phyloP scores from a whole-genome alignment of 2,113 vertebrate genomes.

The Indri indri region DNA sequence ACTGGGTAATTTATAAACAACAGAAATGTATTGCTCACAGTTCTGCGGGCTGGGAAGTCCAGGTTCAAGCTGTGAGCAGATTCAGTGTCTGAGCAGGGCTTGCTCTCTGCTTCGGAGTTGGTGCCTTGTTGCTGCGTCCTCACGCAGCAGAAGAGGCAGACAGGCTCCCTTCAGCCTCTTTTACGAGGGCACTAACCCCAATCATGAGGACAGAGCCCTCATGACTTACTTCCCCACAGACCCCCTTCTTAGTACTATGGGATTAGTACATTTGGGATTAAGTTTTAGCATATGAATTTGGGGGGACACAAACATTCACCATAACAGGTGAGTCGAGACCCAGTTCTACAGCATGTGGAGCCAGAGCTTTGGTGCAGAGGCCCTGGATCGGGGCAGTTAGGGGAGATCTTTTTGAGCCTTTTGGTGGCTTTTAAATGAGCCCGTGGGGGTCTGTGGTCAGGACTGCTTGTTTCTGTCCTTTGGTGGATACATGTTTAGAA shows the following conservation, averaged over 20 bases:
- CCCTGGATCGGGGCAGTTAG: neutral
- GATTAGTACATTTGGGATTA: neutral
- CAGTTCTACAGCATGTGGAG: neutral
- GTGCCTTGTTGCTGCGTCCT: neutral
- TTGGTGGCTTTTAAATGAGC: neutral
- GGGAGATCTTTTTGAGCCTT: neutral
- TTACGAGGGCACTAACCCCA: neutral
- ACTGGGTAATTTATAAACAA: neutral
- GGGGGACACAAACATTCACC: neutral
- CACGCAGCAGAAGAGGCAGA: neutral
- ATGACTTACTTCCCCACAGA: too few species aligned
- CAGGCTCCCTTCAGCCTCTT: neutral
- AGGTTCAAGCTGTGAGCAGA: neutral
- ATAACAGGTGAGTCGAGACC: neutral
- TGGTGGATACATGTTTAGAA: rapidly evolving
- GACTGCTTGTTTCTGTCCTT: neutral
- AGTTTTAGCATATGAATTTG: neutral
- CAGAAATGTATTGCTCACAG: neutral
- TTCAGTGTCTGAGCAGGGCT: neutral
- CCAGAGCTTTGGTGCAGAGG: neutral
- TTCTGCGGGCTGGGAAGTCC: neutral
- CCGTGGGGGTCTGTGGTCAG: neutral
- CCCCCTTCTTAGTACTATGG: neutral
- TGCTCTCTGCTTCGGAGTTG: neutral
- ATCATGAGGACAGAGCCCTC: too few species aligned